These are phyloP conservation scores for Rhagium mordax DNA, from an alignment of 2,888 invertebrate species.

Conservation along the genomic window DNA sequence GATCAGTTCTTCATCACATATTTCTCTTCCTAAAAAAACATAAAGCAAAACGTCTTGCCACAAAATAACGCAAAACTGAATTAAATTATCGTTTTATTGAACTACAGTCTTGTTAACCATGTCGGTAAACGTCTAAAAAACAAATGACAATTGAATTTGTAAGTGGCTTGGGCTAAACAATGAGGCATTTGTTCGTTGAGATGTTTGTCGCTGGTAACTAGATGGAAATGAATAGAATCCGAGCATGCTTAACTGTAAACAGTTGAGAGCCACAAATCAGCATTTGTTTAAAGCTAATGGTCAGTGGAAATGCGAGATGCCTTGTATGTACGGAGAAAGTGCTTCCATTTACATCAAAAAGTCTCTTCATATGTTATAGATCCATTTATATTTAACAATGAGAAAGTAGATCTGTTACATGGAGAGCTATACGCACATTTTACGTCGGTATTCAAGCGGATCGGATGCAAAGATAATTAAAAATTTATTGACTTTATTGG, in stretches of 20 bases:
- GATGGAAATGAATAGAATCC: slow-evolving; percentile 50
- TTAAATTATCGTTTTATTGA: slow-evolving; percentile 51
- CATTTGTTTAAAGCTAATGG: slow-evolving; percentile 54
- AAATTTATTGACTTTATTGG: neutral
- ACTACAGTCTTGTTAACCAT: slow-evolving; percentile 40
- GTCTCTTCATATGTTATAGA: slow-evolving; percentile 63
- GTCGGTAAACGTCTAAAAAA: slow-evolving; percentile 42
- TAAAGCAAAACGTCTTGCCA: slow-evolving; percentile 50
- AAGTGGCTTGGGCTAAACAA: slow-evolving; percentile 46
- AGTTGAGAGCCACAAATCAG: slow-evolving; percentile 58
- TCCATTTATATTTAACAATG: slow-evolving; percentile 62
- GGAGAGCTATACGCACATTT: neutral
- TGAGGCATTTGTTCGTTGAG: slow-evolving; percentile 48
- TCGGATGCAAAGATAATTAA: slow-evolving; percentile 9
- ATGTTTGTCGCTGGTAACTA: slow-evolving; percentile 48
- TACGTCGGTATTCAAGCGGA: neutral
- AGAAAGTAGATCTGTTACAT: slow-evolving; percentile 60
- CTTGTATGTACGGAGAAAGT: slow-evolving; percentile 63
- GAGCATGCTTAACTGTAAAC: slow-evolving; percentile 52
- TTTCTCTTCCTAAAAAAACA: slow-evolving; percentile 43
- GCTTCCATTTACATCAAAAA: slow-evolving; percentile 65
- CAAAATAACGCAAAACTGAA: slow-evolving; percentile 51
- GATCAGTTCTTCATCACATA: slow-evolving; percentile 43
- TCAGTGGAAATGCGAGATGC: slow-evolving; percentile 41
- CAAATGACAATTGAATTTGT: slow-evolving; percentile 47